Percentiles rank a stretch among this genome's conserved stretches.
phyloP scores from a whole-genome alignment of 2,888 invertebrate genomes.

The Acheta domesticus region DNA sequence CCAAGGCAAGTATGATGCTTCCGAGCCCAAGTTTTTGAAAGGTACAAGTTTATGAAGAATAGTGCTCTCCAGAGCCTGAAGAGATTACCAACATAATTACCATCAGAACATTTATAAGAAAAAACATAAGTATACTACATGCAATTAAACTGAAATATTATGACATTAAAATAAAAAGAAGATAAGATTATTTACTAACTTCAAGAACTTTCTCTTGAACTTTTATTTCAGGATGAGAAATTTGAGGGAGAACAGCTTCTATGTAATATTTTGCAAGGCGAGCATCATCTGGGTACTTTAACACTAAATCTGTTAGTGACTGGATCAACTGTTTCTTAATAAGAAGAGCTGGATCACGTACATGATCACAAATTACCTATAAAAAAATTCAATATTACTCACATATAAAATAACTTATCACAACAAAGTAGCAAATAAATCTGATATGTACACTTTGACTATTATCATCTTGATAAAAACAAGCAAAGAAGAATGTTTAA shows the following conservation, averaged over 20 bases:
- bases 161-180: not conserved
- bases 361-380: slow-evolving; percentile 39
- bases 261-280: slow-evolving; percentile 49
- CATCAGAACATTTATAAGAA: not conserved
- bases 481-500: no score
- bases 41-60: slow-evolving; percentile 21
- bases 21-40: not conserved
- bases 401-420: not conserved
- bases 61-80: not conserved
- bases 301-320: slow-evolving; percentile 51
- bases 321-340: slow-evolving; percentile 54
- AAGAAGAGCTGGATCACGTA: slow-evolving; percentile 52
- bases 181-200: slow-evolving; percentile 37
- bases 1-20: slow-evolving; percentile 26
- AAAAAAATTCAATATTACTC: not conserved
- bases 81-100: not conserved
- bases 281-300: slow-evolving; percentile 46
- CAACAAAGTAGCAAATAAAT: no score
- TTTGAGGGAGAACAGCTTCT: slow-evolving; percentile 51
- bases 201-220: slow-evolving; percentile 50
- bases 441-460: no score
- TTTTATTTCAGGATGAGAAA: slow-evolving; percentile 54
- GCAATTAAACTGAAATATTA: not conserved
- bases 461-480: no score
- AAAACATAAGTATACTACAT: not conserved